Conservation (phyloP, 2,113 vertebrate genomes). For the Petroica traversi region DNA sequence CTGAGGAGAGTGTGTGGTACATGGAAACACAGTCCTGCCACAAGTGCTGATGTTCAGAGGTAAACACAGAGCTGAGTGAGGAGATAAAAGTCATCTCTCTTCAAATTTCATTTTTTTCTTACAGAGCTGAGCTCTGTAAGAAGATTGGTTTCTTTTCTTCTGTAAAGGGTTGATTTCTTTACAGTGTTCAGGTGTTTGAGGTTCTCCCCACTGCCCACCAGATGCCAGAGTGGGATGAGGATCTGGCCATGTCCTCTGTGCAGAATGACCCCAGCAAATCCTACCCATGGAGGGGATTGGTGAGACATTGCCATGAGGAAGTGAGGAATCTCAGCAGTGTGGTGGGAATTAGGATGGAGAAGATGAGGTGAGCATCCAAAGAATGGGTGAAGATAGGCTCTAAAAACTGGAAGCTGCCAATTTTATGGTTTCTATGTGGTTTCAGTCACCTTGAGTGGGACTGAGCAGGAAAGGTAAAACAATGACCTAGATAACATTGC, state of each 20-base stretch:
- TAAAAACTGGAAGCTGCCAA: background rate
- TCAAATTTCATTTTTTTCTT: background rate
- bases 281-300: accelerated
- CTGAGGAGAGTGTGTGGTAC: background rate
- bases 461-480: background rate
- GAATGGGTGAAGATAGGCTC: background rate
- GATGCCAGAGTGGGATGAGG: background rate
- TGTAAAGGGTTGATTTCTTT: background rate
- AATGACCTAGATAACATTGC: slow-evolving; percentile 14
- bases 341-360: background rate
- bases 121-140: too few species aligned
- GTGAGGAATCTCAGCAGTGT: accelerated
- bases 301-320: accelerated
- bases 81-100: background rate
- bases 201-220: background rate
- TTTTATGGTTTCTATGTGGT: background rate
- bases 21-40: background rate
- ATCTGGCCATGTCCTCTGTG: background rate
- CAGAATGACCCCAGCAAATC: background rate
- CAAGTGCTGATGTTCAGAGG: background rate
- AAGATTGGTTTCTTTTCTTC: too few species aligned
- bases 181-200: background rate
- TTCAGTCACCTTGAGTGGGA: background rate
- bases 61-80: background rate
- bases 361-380: background rate